These are phyloP conservation scores for Drosophila guanche DNA, from an alignment of 1,140 invertebrate species.

Conservation along the genomic window DNA sequence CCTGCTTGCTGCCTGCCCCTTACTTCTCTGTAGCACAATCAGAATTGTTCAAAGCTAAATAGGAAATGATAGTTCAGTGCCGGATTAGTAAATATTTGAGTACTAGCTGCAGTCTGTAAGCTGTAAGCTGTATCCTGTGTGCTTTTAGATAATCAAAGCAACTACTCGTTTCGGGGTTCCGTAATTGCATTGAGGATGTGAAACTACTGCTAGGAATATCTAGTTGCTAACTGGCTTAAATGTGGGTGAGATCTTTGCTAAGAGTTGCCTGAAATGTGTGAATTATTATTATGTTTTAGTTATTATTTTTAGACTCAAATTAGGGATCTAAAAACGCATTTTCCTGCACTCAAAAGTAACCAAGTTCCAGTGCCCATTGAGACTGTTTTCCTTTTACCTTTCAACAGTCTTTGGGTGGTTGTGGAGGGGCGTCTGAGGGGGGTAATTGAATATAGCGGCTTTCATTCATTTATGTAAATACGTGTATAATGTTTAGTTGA, in stretches of 20 bases:
- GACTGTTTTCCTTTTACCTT: constrained; percentile 13
- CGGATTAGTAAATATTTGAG: constrained; percentile 5
- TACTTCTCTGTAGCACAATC: constrained; percentile 11
- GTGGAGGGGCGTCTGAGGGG: constrained; percentile 11
- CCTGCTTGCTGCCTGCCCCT: background rate
- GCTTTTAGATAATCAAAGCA: too few species aligned
- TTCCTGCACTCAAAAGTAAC: too few species aligned
- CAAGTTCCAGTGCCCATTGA: too few species aligned
- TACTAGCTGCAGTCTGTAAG: background rate
- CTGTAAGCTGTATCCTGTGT: background rate
- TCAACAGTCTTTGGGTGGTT: constrained; percentile 12
- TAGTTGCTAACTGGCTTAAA: too few species aligned
- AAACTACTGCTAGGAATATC: too few species aligned
- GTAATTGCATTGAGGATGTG: too few species aligned
- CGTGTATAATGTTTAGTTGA: constrained; percentile 81
- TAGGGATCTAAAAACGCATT: too few species aligned
- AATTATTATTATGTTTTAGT: too few species aligned
- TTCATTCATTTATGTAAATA: constrained; percentile 81
- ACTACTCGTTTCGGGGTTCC: too few species aligned
- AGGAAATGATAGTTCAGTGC: background rate
- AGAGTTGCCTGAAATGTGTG: too few species aligned
- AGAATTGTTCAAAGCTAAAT: constrained; percentile 13
- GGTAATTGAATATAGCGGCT: constrained; percentile 75
- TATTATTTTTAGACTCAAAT: too few species aligned
- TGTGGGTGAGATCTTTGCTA: too few species aligned